Percentiles rank a stretch among this genome's conserved stretches.
phyloP scores from a whole-genome alignment of 1,140 invertebrate species.

The Drosophila repletoides region DNA sequence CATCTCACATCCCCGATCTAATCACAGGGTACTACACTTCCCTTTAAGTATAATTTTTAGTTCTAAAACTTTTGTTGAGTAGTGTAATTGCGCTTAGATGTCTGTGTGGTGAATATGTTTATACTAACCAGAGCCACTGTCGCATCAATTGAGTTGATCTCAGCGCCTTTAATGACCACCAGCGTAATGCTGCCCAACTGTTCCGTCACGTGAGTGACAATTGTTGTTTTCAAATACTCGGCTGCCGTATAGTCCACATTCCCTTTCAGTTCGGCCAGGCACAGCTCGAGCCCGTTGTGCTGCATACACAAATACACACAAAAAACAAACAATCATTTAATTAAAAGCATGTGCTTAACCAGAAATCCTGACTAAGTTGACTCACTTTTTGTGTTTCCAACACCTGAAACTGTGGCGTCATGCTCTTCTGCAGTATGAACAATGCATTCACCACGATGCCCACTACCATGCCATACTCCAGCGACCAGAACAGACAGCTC shows the following conservation, averaged over 20 bases:
- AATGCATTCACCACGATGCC: slow-evolving; percentile 90
- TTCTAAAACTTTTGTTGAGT: too few relatives aligned
- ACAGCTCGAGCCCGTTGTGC: slow-evolving; percentile 47
- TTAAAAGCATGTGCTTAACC: background rate
- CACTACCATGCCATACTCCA: slow-evolving; percentile 92
- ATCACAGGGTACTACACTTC: too few relatives aligned
- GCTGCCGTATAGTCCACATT: slow-evolving; percentile 71
- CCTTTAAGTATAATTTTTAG: too few relatives aligned
- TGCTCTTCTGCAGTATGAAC: slow-evolving; percentile 90
- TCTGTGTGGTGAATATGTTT: too few relatives aligned
- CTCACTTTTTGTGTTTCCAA: slow-evolving; percentile 85
- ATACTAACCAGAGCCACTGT: slow-evolving; percentile 85
- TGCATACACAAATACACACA: too few relatives aligned
- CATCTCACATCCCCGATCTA: too few relatives aligned
- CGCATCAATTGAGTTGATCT: slow-evolving; percentile 85
- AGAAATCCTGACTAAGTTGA: background rate
- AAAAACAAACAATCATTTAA: background rate
- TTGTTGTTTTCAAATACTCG: slow-evolving; percentile 68
- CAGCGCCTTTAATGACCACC: slow-evolving; percentile 86
- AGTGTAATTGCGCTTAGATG: too few relatives aligned
- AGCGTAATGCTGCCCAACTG: slow-evolving; percentile 30
- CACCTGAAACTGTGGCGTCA: slow-evolving; percentile 88
- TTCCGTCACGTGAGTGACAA: slow-evolving; percentile 55
- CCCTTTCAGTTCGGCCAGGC: slow-evolving; percentile 55
- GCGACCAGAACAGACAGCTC: slow-evolving; percentile 88